Conservation (phyloP, 2,888 invertebrate genomes). For the Aspidiotus rigidus region DNA sequence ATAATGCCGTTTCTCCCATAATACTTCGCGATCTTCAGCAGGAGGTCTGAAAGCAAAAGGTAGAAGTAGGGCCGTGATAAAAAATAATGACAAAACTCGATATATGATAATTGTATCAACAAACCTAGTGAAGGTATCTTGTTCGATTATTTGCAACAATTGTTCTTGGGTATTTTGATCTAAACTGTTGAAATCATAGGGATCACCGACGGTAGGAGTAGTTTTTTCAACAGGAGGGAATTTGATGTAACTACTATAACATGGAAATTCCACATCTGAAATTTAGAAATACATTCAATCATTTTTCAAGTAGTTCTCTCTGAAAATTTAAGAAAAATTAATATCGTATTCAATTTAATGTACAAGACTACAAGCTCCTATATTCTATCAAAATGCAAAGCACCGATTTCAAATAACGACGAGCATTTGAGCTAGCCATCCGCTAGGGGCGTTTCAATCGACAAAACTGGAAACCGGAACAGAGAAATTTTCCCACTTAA, state of each 20-base stretch:
- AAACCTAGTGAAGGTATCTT: slow-evolving; percentile 60
- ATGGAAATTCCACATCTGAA: slow-evolving; percentile 49
- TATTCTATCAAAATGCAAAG: no score
- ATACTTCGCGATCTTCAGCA: slow-evolving; percentile 62
- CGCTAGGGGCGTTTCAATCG: no score
- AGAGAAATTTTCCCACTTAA: no score
- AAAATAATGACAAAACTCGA: not conserved
- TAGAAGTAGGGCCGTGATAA: not conserved
- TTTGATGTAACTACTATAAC: slow-evolving; percentile 58
- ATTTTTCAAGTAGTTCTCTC: no score
- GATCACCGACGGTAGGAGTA: slow-evolving; percentile 46
- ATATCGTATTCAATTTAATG: no score
- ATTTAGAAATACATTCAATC: slow-evolving; percentile 1
- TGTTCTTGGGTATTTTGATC: slow-evolving; percentile 73
- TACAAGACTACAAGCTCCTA: no score
- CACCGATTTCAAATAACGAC: no score
- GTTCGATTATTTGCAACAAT: slow-evolving; percentile 60
- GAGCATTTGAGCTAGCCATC: no score
- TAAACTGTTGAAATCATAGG: slow-evolving; percentile 63
- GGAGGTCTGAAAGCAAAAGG: slow-evolving; percentile 48
- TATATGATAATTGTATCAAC: slow-evolving; percentile 4
- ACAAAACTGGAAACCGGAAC: no score
- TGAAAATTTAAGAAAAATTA: no score
- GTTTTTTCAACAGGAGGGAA: slow-evolving; percentile 48
- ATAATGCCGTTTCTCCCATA: slow-evolving; percentile 92